These are phyloP conservation scores for Centroberyx gerrardi DNA, from an alignment of 2,797 vertebrate species.

Conservation along the genomic window DNA sequence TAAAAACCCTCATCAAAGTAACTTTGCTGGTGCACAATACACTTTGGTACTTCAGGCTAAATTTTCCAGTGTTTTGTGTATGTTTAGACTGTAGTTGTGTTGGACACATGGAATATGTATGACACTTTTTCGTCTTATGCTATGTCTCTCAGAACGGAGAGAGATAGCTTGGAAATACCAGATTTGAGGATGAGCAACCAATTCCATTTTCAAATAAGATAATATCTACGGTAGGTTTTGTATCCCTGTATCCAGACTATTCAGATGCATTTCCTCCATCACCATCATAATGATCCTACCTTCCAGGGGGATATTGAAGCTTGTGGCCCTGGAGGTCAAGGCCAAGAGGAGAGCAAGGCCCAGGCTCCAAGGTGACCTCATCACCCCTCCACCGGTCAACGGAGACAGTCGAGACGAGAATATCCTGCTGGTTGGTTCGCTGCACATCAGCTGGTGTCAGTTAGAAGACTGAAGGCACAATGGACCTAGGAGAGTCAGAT, in stretches of 20 bases:
- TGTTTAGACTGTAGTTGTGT: background rate
- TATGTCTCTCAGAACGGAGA: background rate
- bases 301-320: slow-evolving; percentile 79
- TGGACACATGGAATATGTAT: background rate
- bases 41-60: background rate
- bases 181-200: background rate
- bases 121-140: background rate
- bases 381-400: slow-evolving; percentile 60
- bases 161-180: background rate
- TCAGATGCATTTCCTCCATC: background rate
- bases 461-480: slow-evolving; percentile 54
- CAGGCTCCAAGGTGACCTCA: slow-evolving; percentile 74
- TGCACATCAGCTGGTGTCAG: slow-evolving; percentile 60
- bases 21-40: too few species aligned
- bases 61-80: background rate
- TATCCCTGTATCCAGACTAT: background rate
- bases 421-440: background rate
- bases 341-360: slow-evolving; percentile 77
- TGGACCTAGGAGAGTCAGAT: slow-evolving; percentile 58
- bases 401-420: slow-evolving; percentile 40
- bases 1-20: too few species aligned
- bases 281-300: slow-evolving; percentile 61
- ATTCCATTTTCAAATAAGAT: background rate
- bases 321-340: slow-evolving; percentile 56
- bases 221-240: too few species aligned